Conservation (phyloP, 2,113 vertebrate species). For the Alaudala cheleensis region DNA sequence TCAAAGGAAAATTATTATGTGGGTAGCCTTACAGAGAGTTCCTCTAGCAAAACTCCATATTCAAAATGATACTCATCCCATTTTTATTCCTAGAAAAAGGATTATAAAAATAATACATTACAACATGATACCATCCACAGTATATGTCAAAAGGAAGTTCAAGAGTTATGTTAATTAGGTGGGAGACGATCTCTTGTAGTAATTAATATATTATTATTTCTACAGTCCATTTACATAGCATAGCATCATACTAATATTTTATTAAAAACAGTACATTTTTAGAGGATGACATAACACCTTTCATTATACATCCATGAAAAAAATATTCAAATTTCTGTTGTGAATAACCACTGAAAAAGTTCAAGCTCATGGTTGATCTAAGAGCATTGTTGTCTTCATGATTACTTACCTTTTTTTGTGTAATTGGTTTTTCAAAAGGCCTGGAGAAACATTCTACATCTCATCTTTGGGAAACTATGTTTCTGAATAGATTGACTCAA, state of each 20-base stretch:
- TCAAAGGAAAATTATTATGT: conserved; percentile 9
- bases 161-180: background rate
- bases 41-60: conserved; percentile 4
- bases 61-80: background rate
- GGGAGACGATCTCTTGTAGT: background rate
- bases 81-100: conserved; percentile 14
- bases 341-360: background rate
- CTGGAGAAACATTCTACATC: background rate
- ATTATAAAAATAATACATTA: conserved; percentile 19
- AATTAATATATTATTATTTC: background rate
- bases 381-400: background rate
- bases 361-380: background rate
- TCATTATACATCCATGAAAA: background rate
- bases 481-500: background rate
- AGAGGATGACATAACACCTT: background rate
- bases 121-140: background rate
- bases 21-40: background rate
- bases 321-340: background rate
- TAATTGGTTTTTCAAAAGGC: background rate
- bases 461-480: background rate
- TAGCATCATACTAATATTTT: background rate
- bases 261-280: background rate
- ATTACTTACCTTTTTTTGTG: background rate
- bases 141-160: background rate
- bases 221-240: background rate